Percentiles rank a stretch among this genome's conserved stretches.
Evolutionary conservation across 2,888 invertebrate genomes (phyloP).

Genomic region (Phalangium opilio): DNA sequence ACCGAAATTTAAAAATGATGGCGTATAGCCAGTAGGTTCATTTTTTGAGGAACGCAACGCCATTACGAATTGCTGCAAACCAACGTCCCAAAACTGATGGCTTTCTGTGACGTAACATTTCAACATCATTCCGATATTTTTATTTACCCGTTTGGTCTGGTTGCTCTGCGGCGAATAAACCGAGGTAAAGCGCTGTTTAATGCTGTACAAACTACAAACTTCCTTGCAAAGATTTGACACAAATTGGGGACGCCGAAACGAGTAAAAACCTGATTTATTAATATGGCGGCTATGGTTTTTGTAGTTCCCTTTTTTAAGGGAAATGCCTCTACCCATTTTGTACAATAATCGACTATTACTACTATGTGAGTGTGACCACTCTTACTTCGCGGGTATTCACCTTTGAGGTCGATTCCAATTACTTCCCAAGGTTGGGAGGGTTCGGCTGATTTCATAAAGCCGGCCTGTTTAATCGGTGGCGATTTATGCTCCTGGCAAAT

Average conservation of each 20-base stretch:
- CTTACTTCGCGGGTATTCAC: not conserved
- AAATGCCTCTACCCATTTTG: constrained; percentile 7
- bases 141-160: constrained; percentile 7
- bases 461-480: too few relatives aligned
- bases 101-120: constrained; percentile 2
- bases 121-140: constrained; percentile 4
- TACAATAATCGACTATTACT: constrained; percentile 1
- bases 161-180: constrained; percentile 9
- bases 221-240: not conserved
- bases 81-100: constrained; percentile 2
- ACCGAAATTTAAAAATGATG: constrained; percentile 4
- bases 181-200: constrained; percentile 1
- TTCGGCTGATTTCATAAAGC: too few relatives aligned
- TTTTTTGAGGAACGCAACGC: constrained; percentile 3
- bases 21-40: constrained; percentile 1
- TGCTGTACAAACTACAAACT: not conserved
- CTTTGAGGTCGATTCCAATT: constrained; percentile 2
- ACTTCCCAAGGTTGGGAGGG: not conserved
- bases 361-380: not conserved
- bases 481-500: too few relatives aligned
- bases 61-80: constrained; percentile 4
- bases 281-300: not conserved
- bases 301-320: not conserved
- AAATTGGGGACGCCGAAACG: constrained; percentile 4
- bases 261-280: constrained; percentile 5